Evolutionary conservation across 2,113 vertebrate genomes (phyloP).

Genomic region (Thymallus thymallus): DNA sequence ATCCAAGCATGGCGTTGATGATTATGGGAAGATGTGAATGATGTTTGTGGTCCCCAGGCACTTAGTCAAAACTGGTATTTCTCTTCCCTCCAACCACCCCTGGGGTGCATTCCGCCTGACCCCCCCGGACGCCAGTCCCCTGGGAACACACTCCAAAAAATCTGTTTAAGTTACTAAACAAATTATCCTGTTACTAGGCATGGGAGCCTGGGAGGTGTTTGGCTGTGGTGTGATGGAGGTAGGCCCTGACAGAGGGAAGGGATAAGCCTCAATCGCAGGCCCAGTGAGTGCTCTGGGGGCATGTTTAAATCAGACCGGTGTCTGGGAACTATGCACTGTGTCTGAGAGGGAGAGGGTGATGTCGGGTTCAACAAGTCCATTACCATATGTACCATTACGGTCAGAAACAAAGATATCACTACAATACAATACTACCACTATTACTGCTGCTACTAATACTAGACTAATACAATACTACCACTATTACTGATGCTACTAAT

Average conservation of each 20-base stretch:
- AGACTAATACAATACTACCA: too few species aligned
- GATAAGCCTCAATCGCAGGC: not conserved
- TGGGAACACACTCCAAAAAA: slow-evolving; percentile 65
- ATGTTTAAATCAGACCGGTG: slow-evolving; percentile 54
- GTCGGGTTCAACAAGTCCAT: slow-evolving; percentile 63
- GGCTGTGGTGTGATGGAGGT: not conserved
- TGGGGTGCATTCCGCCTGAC: slow-evolving; percentile 87
- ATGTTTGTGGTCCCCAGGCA: slow-evolving; percentile 81
- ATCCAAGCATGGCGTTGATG: slow-evolving; percentile 87
- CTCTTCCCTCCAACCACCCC: slow-evolving; percentile 85
- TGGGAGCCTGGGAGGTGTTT: slow-evolving; percentile 14
- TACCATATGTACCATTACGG: slow-evolving; percentile 68
- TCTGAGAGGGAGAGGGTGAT: slow-evolving; percentile 46
- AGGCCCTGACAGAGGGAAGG: not conserved
- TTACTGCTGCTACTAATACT: not conserved
- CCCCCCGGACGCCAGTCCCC: slow-evolving; percentile 69
- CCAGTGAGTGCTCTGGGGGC: slow-evolving; percentile 24
- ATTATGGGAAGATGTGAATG: slow-evolving; percentile 86
- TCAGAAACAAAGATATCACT: slow-evolving; percentile 64
- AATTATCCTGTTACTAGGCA: slow-evolving; percentile 45
- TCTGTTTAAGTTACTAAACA: slow-evolving; percentile 78
- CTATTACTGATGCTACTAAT: too few species aligned
- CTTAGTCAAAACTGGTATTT: slow-evolving; percentile 83
- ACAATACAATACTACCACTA: slow-evolving; percentile 47
- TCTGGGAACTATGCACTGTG: slow-evolving; percentile 40